Conservation (phyloP, 2,113 vertebrate species). For the Upupa epops region DNA sequence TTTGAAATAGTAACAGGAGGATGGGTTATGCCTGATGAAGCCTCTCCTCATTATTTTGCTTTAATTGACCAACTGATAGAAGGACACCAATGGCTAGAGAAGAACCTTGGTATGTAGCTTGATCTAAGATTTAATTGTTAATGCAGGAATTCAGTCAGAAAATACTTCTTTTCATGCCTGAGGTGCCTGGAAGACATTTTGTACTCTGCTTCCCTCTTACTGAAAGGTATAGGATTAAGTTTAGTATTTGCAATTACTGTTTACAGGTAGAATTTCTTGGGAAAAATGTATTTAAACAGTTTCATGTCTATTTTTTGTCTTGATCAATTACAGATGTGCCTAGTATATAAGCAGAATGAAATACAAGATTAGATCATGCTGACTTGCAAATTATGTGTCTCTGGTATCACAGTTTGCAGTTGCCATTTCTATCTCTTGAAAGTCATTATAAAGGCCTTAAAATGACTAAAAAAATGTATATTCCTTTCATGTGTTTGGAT, state of each 20-base stretch:
- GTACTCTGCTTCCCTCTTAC: neutral
- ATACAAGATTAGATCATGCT: neutral
- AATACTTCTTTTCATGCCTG: neutral
- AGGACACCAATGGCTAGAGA: slow-evolving; percentile 93
- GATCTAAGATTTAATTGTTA: neutral
- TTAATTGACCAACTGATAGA: slow-evolving; percentile 91
- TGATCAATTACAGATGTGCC: neutral
- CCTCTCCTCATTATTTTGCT: slow-evolving; percentile 86
- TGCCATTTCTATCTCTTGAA: neutral
- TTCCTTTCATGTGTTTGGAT: neutral
- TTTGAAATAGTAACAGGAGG: slow-evolving; percentile 93
- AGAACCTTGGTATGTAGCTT: slow-evolving; percentile 80
- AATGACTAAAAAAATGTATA: neutral
- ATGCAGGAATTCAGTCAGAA: neutral
- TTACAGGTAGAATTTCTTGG: neutral
- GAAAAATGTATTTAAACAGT: neutral
- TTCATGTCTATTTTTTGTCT: neutral
- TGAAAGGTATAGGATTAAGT: neutral
- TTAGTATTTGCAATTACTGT: neutral
- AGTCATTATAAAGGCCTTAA: neutral
- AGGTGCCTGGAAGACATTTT: neutral
- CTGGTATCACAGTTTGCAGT: neutral
- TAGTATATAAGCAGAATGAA: neutral
- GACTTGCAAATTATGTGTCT: neutral
- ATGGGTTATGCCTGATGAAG: slow-evolving; percentile 96